phyloP scores from a whole-genome alignment of 2,797 vertebrate genomes.

The Sebastes hubbsi region DNA sequence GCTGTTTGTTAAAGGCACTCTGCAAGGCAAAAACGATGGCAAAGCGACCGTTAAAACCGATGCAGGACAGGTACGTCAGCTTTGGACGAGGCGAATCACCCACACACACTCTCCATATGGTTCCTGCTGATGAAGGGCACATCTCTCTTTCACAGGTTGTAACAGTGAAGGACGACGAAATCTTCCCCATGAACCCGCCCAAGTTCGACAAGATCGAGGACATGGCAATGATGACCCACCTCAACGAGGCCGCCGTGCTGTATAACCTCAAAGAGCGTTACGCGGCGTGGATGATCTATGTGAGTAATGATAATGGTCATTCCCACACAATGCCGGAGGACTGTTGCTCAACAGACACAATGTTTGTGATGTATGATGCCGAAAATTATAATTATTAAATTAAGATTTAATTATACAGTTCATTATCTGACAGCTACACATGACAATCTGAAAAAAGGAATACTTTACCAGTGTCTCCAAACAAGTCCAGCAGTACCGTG shows the following conservation, averaged over 20 bases:
- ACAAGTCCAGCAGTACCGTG: neutral
- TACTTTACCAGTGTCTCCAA: neutral
- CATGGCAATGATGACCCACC: slow-evolving; percentile 81
- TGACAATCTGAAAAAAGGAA: neutral
- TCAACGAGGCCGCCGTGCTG: slow-evolving; percentile 81
- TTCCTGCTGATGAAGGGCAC: neutral
- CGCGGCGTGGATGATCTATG: slow-evolving; percentile 88
- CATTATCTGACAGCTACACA: neutral
- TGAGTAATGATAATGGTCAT: slow-evolving; percentile 22
- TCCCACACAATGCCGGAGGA: neutral
- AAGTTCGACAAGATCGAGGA: slow-evolving; percentile 79
- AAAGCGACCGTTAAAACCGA: slow-evolving; percentile 85
- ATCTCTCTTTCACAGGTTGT: slow-evolving; percentile 37
- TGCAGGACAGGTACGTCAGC: slow-evolving; percentile 74
- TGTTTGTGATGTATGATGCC: neutral
- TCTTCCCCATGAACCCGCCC: slow-evolving; percentile 75
- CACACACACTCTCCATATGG: neutral
- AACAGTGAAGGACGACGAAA: slow-evolving; percentile 52
- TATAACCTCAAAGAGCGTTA: slow-evolving; percentile 90
- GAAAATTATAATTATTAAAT: neutral
- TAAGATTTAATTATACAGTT: neutral
- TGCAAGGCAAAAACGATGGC: slow-evolving; percentile 81
- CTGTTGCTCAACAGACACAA: neutral
- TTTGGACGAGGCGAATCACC: neutral
- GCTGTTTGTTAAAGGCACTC: slow-evolving; percentile 84